Conservation (phyloP, 2,113 vertebrate genomes). For the Etheostoma spectabile region DNA sequence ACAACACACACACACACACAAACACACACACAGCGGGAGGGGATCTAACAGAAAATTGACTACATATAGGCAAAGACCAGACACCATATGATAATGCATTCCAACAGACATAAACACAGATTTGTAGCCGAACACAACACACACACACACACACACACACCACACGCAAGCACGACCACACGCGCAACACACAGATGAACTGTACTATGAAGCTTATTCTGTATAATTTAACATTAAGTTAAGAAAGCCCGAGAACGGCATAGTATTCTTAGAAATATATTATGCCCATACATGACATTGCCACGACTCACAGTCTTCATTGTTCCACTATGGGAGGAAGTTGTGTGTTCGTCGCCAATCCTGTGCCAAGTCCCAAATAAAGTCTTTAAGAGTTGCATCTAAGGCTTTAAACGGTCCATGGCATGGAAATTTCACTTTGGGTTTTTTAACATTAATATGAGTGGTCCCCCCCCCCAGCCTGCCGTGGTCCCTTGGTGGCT, state of each 20-base stretch:
- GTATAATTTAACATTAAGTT: slow-evolving; percentile 8
- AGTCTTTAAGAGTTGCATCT: background rate
- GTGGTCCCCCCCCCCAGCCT: too few species aligned
- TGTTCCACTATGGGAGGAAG: background rate
- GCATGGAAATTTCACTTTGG: too few species aligned
- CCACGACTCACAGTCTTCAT: background rate
- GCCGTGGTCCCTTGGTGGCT: too few species aligned
- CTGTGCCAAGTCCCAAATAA: background rate
- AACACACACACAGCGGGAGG: background rate
- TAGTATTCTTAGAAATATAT: slow-evolving; percentile 5
- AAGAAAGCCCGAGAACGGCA: background rate
- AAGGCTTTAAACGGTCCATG: background rate
- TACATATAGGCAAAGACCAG: background rate
- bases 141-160: background rate
- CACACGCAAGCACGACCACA: too few species aligned
- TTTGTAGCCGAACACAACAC: background rate
- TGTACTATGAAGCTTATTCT: background rate
- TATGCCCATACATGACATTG: slow-evolving; percentile 12
- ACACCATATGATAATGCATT: slow-evolving; percentile 7
- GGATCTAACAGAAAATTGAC: background rate
- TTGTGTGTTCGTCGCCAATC: background rate
- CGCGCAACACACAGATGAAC: background rate
- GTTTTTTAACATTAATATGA: too few species aligned
- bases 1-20: slow-evolving; percentile 13
- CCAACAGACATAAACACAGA: background rate